A percentile compares a stretch with the other conserved stretches of the same genome.
phyloP scores from a whole-genome alignment of 2,888 invertebrate genomes.

The Euplagia quadripunctaria region DNA sequence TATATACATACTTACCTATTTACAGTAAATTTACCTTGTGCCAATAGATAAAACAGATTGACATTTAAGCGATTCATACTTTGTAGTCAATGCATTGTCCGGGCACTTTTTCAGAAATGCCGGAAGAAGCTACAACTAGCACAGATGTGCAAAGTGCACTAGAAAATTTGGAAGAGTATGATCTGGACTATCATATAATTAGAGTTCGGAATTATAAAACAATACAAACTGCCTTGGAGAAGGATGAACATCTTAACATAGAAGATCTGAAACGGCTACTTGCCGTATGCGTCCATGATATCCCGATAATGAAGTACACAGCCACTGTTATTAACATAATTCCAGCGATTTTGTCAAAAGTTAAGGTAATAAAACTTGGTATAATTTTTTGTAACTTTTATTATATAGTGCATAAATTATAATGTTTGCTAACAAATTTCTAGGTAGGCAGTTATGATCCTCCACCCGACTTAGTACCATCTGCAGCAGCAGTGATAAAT shows the following conservation, averaged over 20 bases:
- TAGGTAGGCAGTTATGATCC: constrained; percentile 47
- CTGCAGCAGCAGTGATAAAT: constrained; percentile 63
- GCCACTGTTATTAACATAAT: constrained; percentile 61
- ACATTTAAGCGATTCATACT: background rate
- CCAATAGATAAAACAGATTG: background rate
- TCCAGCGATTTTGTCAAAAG: constrained; percentile 60
- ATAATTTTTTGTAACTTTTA: background rate
- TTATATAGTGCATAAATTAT: background rate
- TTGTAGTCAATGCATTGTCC: background rate
- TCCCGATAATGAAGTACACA: constrained; percentile 51
- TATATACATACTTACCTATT: constrained; percentile 14
- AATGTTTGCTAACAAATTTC: constrained; percentile 31
- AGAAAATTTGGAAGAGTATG: constrained; percentile 60
- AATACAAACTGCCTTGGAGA: constrained; percentile 59
- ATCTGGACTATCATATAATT: constrained; percentile 42
- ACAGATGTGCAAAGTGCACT: constrained; percentile 54
- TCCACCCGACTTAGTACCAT: constrained; percentile 58
- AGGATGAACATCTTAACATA: constrained; percentile 42
- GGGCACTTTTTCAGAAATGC: constrained; percentile 61
- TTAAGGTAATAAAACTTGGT: constrained; percentile 59
- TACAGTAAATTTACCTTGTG: background rate
- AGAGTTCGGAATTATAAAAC: constrained; percentile 55
- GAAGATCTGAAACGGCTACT: constrained; percentile 60
- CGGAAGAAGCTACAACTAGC: constrained; percentile 50
- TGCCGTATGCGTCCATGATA: constrained; percentile 62